Evolutionary conservation across 2,113 vertebrate genomes (phyloP), one percentile per base, ranked within the genome.

Genomic region (Thamnaconus septentrionalis): DNA sequence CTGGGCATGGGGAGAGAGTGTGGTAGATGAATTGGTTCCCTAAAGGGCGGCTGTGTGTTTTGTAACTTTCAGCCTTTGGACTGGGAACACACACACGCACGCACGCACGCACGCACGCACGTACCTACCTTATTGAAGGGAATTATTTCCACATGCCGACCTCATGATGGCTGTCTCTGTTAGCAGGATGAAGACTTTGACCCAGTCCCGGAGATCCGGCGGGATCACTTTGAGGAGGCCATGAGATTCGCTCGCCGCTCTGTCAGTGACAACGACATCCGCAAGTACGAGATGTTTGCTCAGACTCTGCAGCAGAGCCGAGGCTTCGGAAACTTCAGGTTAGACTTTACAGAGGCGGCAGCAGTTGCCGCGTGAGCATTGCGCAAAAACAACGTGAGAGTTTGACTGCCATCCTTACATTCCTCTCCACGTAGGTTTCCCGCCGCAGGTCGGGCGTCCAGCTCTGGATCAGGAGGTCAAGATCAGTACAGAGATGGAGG

Each of bases 321-420:
- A 57, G 97, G 97, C 74, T 98, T 99, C 47, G 97, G 97, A 89
- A 98, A 96, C 90, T 99, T 99, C 95, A 98, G 96, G 96, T 98
- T 66, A 42, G 6, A 98, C 90, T 98, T 98, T 87, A 96, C 98
- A 76, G 96, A 98, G 79, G 96, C 96, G 40, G 98, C 98, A 76
- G 98, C 98, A 76, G 97, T 96, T 59, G 95, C 96, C 45, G 18
- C 18, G 2, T 31, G 18, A 31, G 18, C 18, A 2, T 31, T 31
- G 18, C 18, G 18, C 18, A 31, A 31, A 31, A 31, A 31, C 18
- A 31, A 31, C 1, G 18, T 31, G 18, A 31, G 18, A 31, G 18
- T 31, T 31, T 31, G 18, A 31, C 18, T 31, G 18, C 18, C 18
- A 31, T 31, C 18, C 18, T 31, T 31, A 1, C 18, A 41, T 56